phyloP scores from a whole-genome alignment of 2,888 invertebrate species.

The Eristalis intricaria region DNA sequence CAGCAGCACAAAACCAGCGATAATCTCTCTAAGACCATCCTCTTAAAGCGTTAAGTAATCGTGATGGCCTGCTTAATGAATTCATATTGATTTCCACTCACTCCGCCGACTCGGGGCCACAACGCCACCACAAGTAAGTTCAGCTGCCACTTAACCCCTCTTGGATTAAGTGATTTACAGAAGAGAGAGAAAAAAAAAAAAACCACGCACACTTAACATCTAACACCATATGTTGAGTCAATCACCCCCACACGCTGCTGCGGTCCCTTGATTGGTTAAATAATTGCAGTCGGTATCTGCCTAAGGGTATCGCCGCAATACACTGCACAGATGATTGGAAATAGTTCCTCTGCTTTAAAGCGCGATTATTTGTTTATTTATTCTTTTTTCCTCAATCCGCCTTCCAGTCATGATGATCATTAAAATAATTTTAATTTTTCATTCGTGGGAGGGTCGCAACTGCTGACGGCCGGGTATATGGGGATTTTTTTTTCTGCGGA shows the following conservation, averaged over 20 bases:
- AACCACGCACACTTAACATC: neutral
- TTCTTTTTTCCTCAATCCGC: slow-evolving; percentile 21
- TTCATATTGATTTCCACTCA: neutral
- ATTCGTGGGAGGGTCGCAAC: slow-evolving; percentile 27
- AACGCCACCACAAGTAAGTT: neutral
- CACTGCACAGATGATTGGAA: slow-evolving; percentile 20
- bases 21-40: no score
- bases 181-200: neutral
- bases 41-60: no score
- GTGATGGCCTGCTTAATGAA: no score
- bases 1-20: no score
- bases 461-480: neutral
- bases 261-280: slow-evolving; percentile 2
- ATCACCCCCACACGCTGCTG: neutral
- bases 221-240: slow-evolving; percentile 4
- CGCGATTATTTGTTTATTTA: neutral
- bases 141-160: slow-evolving; percentile 2
- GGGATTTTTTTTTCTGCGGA: neutral
- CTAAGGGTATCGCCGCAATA: neutral
- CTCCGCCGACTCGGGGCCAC: neutral
- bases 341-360: neutral
- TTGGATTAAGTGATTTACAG: slow-evolving; percentile 1
- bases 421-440: slow-evolving; percentile 23
- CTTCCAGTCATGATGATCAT: slow-evolving; percentile 17
- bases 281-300: slow-evolving; percentile 25